These are phyloP conservation scores for Trichosurus vulpecula DNA, from an alignment of 2,797 vertebrate genomes.

Conservation along the genomic window DNA sequence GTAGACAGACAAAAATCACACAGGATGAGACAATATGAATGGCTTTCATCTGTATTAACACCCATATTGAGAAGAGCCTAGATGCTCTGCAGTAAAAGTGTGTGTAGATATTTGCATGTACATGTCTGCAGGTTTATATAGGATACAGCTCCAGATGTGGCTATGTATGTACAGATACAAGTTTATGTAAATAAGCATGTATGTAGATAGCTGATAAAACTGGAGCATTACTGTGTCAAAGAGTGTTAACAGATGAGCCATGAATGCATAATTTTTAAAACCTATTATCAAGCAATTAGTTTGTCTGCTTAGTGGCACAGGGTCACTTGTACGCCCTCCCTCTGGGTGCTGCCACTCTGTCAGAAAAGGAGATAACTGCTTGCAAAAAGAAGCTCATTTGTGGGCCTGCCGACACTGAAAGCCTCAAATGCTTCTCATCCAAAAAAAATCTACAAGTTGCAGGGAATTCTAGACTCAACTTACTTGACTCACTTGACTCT, in stretches of 20 bases:
- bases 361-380: not conserved
- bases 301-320: slow-evolving; percentile 10
- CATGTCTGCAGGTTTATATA: not conserved
- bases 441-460: slow-evolving; percentile 46
- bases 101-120: not conserved
- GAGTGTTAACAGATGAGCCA: slow-evolving; percentile 22
- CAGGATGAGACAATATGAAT: not conserved
- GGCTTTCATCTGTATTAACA: not conserved
- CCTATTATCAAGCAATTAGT: slow-evolving; percentile 35
- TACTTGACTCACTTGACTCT: not conserved
- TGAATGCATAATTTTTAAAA: not conserved
- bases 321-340: slow-evolving; percentile 25
- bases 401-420: slow-evolving; percentile 30
- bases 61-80: not conserved
- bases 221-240: not conserved
- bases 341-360: slow-evolving; percentile 37
- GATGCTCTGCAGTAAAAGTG: not conserved
- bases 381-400: slow-evolving; percentile 3
- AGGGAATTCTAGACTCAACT: slow-evolving; percentile 3
- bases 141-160: not conserved
- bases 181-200: not conserved
- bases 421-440: slow-evolving; percentile 4
- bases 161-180: not conserved
- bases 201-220: not conserved
- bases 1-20: not conserved